Base-by-base conservation (phyloP, 2,797 vertebrate species). In the Dryobates pubescens region DNA sequence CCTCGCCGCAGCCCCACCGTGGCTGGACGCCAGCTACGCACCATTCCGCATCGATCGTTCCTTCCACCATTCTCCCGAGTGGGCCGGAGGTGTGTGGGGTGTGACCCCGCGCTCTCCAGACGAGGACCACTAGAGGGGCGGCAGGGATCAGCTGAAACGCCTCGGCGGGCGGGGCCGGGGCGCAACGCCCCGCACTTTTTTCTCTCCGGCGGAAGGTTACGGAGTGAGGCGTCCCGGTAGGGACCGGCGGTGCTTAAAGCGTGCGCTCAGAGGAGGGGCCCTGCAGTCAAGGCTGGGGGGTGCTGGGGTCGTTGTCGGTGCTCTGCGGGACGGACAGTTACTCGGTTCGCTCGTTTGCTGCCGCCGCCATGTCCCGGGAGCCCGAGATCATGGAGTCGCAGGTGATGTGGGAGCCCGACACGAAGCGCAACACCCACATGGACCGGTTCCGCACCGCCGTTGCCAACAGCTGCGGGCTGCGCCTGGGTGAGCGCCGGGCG, bases 381-480 rank as follows among this genome's bases (percentile, higher is more conserved):
- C 92, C 91, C 58, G 98, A 98, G 89, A 99, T 99, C 38, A 98
- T 99, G 98, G 98, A 98, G 97, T 97, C 97, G 85, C 98, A 97
- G 96, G 98, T 98, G 96, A 91, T 99, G 97, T 99, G 99, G 99
- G 98, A 99, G 97, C 99, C 99, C 3, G 98, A 99, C 97, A 98
- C 98, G 34, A 99, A 99, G 97, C 98, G 94, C 94, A 98, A 98
- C 96, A 99, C 99, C 6, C 98, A 97, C 92, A 99, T 99, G 99
- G 98, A 99, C 90, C 97, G 93, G 72, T 99, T 99, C 93, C 98
- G 99, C 83, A 97, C 95, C 86, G 98, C 98, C 47, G 98, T 98
- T 94, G 98, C 98, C 95, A 82, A 70, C 78, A 98, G 98, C 96
- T 96, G 91, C 41, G 99, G 98, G 56, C 97, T 98, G 95, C 98